Base-by-base conservation (phyloP, 2,888 invertebrate genomes). In the Leptinotarsa haldemani region DNA sequence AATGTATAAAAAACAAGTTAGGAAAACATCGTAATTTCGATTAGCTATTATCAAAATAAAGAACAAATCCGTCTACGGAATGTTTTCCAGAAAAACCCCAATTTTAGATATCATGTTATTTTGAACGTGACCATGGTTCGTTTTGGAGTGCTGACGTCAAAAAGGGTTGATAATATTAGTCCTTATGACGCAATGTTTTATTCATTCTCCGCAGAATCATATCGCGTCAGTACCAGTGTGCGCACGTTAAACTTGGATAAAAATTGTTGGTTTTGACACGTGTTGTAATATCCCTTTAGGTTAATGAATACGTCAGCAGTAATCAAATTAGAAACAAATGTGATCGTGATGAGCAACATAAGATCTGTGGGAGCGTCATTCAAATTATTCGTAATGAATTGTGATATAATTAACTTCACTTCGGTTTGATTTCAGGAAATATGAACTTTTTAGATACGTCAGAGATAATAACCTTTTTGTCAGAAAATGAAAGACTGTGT, bases 71-170 rank as follows among this genome's bases (percentile, higher is more conserved):
- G 61, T 61, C 30, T n/a, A 61, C 16, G 16, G 13, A 22, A 30
- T 25, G 25, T 61, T 30, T 46, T 20, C 12, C 20, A n/a, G 47
- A n/a, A 61, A 69, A 52, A 69, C 16, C 47, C 22, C 22, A 20
- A 20, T 20, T 22, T 56, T 53, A 20, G 46, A 68, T 56, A 56
- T 61, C 69, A 69, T 69, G 69, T 69, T 40, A 69, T 56, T 58
- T 52, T 58, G 61, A 69, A 69, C 69, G 69, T 69, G 69, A 69
- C 61, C 50, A 30, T 61, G 61, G 58, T 69, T 20, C 25, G 40
- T 30, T 69, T 46, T 58, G 16, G 48, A 52, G 25, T 25, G 46
- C 58, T 58, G 69, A 69, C 69, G 58, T 58, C 58, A 56, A 69
- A 46, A 61, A 61, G 61, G 16, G 20, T 16, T 50, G 69, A 47